phyloP scores from a whole-genome alignment of 53 echinoderm and acorn worm genomes.

The Apostichopus leukothele region DNA sequence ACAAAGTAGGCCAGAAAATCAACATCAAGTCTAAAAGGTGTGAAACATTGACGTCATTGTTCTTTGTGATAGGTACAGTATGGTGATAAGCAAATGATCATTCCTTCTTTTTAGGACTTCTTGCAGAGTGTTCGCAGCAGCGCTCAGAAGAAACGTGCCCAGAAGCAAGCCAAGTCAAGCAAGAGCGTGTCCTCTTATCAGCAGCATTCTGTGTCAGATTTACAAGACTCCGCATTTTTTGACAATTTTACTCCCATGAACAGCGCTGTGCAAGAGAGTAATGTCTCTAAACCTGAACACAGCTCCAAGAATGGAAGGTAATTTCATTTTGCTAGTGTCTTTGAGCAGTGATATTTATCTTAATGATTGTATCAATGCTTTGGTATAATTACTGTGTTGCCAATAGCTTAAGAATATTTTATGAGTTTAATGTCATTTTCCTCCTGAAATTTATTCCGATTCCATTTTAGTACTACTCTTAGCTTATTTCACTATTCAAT shows the following conservation, averaged over 20 bases:
- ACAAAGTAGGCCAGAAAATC: too few species aligned
- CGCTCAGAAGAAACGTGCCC: conserved; percentile 91
- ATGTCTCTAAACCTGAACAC: neutral
- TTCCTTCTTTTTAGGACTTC: conserved; percentile 50
- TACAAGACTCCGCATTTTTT: conserved; percentile 88
- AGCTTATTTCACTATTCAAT: too few species aligned
- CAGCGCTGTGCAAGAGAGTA: conserved; percentile 27
- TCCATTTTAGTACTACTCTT: too few species aligned
- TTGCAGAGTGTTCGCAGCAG: conserved; percentile 88
- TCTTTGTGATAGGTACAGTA: too few species aligned
- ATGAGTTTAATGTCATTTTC: too few species aligned
- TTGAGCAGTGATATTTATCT: too few species aligned
- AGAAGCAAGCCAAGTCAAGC: conserved; percentile 66
- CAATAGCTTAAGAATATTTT: too few species aligned
- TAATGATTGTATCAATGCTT: too few species aligned
- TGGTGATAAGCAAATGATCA: neutral
- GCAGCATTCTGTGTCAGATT: conserved; percentile 39
- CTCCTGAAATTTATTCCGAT: too few species aligned
- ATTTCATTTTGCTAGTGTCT: neutral
- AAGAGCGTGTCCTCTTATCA: conserved; percentile 33
- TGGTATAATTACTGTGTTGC: too few species aligned
- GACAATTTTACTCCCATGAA: conserved; percentile 49
- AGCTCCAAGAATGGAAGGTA: conserved; percentile 12
- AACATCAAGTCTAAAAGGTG: too few species aligned
- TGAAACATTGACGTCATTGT: too few species aligned